Evolutionary conservation across 2,888 invertebrate species (phyloP).

Genomic region (Agrotis segetum): DNA sequence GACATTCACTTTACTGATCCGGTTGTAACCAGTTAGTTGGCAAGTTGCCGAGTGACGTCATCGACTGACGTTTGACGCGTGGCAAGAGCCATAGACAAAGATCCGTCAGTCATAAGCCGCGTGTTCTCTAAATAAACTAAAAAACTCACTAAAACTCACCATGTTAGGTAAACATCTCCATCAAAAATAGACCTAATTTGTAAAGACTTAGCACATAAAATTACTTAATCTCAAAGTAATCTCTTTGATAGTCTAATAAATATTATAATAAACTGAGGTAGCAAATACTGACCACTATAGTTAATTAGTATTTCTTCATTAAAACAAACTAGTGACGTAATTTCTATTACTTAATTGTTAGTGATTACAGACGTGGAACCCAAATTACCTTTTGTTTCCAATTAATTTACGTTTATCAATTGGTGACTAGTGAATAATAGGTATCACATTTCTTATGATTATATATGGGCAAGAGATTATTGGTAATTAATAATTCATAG

Average conservation of each 20-base stretch:
- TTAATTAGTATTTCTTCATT: not conserved
- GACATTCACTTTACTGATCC: constrained; percentile 44
- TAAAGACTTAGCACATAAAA: too few relatives aligned
- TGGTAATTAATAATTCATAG: too few relatives aligned
- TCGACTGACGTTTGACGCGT: constrained; percentile 4
- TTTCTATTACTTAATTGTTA: not conserved
- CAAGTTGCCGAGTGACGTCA: constrained; percentile 69
- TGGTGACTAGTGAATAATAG: constrained; percentile 4
- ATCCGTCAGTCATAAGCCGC: constrained; percentile 14
- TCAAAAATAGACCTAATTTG: too few relatives aligned
- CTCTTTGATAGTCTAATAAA: too few relatives aligned
- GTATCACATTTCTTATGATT: too few relatives aligned
- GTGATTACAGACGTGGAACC: not conserved
- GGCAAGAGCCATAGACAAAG: constrained; percentile 23
- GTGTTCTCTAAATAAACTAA: constrained; percentile 8
- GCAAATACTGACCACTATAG: too few relatives aligned
- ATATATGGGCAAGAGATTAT: too few relatives aligned
- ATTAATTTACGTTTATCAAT: not conserved
- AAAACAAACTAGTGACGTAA: not conserved
- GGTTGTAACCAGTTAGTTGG: constrained; percentile 65
- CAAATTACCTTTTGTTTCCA: constrained; percentile 5
- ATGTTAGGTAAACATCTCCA: too few relatives aligned
- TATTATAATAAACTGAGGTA: too few relatives aligned
- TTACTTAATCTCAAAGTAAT: too few relatives aligned
- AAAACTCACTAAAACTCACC: not conserved